Base-by-base conservation (phyloP, 2,797 vertebrate species). In the Acanthiza pusilla region DNA sequence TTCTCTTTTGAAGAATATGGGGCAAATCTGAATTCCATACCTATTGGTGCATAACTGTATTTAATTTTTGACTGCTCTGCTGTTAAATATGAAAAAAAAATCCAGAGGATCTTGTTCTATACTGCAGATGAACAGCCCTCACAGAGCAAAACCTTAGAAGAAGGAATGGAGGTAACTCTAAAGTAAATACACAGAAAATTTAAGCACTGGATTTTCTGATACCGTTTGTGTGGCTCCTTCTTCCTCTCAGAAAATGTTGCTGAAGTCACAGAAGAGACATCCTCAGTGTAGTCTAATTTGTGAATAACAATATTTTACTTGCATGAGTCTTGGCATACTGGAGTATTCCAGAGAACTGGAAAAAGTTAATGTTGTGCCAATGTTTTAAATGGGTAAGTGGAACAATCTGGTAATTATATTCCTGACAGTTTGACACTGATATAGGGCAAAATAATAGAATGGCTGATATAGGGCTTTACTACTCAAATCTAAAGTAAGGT, bases 351-450 rank as follows among this genome's bases (percentile, higher is more conserved):
- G 54, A 88, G 21, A 86, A 86, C 20, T 68, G 30, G 25, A 63
- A 88, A 71, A 86, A 74, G 9, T n/a, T 22, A 65, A 54, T 32
- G 5, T 5, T 65, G 13, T 53, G 48, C 17, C 38, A 89, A 32
- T 90, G 81, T 78, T 95, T 93, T 68, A 54, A 66, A 79, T 3
- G 11, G 9, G 13, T 61, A 75, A 71, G 22, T 48, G n/a, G 36
- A 51, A 81, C 42, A 93, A 65, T 72, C 76, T 94, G 66, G 70
- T 72, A 62, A 75, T 72, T 86, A 51, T 75, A 43, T 62, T 48
- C 47, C 66, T 91, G 88, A 65, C 47, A 92, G 65, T 76, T 93
- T 92, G 92, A 93, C 85, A 67, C 26, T 86, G 85, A 96, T 27
- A 75, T 10, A 84, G 36, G 51, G 25, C 11, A 90, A 93, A 94